Evolutionary conservation across 2,113 vertebrate genomes (phyloP), one percentile per base, ranked within the genome.

Genomic region (Stictonetta naevosa): DNA sequence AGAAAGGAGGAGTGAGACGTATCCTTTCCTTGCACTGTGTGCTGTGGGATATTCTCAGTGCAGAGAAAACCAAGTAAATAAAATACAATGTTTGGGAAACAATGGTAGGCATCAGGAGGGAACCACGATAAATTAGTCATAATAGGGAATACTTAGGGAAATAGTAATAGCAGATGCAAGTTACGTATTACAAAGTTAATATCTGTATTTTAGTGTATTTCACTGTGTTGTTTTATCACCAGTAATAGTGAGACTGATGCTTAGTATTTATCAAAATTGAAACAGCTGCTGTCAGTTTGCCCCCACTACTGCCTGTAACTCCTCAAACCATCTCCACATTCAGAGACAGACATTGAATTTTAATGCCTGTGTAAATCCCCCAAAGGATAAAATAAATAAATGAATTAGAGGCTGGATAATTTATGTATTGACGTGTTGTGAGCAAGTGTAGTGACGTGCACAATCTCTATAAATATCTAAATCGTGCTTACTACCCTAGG

Each of bases 361-460:
- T 79, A 74, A 13, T 69, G 33, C 44, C 8, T 58, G 15, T 86
- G 67, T 44, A 95, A 90, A 88, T 67, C 8, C 28, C 38, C 75
- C 25, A 48, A 55, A 94, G 75, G 63, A 44, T 33, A 88, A 64
- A 75, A 16, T 6, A 46, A 21, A 10, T 7, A 71, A 16, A 60
- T 72, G 85, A 58, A 58, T 29, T 88, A 40, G 55, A 88, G 38
- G 11, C 46, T 73, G 16, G 36, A 9, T 83, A 94, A 92, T 90
- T 85, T 84, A 2, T 55, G n/a, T 91, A 91, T 94, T 77, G 66
- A 88, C 85, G 5, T 69, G 34, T 80, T 94, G 79, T 55, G 34
- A 86, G 56, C 90, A 93, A 93, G 26, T 22, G 11, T 69, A 69
- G 59, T 94, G 68, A 79, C 29, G 29, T 88, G 88, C 28, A 86